Base-by-base conservation (phyloP, 2,797 vertebrate species). In the Gymnoscopelus microlampas region DNA sequence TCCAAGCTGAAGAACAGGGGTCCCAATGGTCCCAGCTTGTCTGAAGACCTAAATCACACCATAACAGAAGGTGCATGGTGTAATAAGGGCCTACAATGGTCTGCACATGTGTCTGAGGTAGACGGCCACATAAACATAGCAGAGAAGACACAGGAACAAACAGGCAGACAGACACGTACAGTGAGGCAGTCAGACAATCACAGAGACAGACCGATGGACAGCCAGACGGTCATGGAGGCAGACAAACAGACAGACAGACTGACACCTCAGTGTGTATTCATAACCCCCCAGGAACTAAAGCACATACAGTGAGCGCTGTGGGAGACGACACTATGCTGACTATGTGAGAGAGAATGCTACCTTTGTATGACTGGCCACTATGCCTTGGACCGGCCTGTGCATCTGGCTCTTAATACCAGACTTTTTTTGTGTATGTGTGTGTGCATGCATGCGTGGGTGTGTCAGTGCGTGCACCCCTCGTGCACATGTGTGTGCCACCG, bases 291-390 rank as follows among this genome's bases (percentile, higher is more conserved):
- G 19, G 63, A 73, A 73, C 71, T 61, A 29, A 24, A 47, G 51
- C 24, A 15, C 63, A 39, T 55, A 73, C 63, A 66, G 57, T 56
- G 44, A 56, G 53, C 35, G 57, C 10, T 54, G 65, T 53, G 70
- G 54, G 66, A 24, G 19, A 50, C 60, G 59, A 63, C 59, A 67
- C 63, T 66, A n/a, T n/a, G 64, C 49, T 66, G 39, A 44, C 39
- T 44, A 44, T 39, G 51, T 49, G 49, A 13, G 39, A 64, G 70
- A 77, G 74, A 77, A 77, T 71, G 66, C 63, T 29, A 63, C 59
- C 71, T 68, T 67, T 73, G 71, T 73, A 53, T 53, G 49, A n/a
- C n/a, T 32, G 29, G 2, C 56, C 60, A 51, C 68, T 53, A 14
- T 66, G 66, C 66, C 32, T 19, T 60, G 63, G 58, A 29, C 57